A percentile compares a stretch with the other conserved stretches of the same genome.
Evolutionary conservation across 2,113 vertebrate genomes (phyloP).

Genomic region (Solenodon paradoxus): DNA sequence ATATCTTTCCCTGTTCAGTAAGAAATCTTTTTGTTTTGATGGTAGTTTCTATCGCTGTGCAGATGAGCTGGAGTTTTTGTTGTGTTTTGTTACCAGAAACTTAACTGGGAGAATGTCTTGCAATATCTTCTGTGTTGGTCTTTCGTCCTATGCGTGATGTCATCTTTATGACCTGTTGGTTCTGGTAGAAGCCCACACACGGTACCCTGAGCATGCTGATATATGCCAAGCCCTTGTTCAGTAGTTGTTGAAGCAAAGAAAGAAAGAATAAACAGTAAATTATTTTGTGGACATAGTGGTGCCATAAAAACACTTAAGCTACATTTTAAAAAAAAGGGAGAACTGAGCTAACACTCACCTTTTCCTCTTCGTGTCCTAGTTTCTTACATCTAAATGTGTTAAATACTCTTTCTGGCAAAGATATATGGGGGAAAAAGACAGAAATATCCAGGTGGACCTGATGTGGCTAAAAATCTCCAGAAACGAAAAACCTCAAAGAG

Average conservation of each 20-base stretch:
- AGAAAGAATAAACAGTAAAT: not conserved
- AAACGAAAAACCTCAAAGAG: slow-evolving; percentile 32
- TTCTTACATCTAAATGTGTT: slow-evolving; percentile 35
- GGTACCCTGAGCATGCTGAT: too few species aligned
- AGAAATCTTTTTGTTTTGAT: too few species aligned
- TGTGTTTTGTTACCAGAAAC: not conserved
- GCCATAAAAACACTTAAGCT: not conserved
- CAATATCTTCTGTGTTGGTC: not conserved
- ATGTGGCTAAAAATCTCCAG: slow-evolving; percentile 41
- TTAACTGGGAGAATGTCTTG: not conserved
- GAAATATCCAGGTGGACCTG: slow-evolving; percentile 55
- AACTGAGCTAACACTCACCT: not conserved
- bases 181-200: not conserved
- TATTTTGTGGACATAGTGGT: not conserved
- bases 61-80: too few species aligned
- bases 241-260: not conserved
- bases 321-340: not conserved
- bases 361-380: slow-evolving; percentile 35
- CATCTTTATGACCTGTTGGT: not conserved
- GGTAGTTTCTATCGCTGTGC: too few species aligned
- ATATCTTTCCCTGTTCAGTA: too few species aligned
- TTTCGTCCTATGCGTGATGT: not conserved
- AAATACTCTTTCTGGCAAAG: slow-evolving; percentile 58
- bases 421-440: not conserved
- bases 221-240: not conserved